Percentiles rank a stretch among this genome's conserved stretches.
These are phyloP conservation scores for Eudasyphora cyanicolor DNA, from an alignment of 2,888 invertebrate genomes.

Conservation along the genomic window DNA sequence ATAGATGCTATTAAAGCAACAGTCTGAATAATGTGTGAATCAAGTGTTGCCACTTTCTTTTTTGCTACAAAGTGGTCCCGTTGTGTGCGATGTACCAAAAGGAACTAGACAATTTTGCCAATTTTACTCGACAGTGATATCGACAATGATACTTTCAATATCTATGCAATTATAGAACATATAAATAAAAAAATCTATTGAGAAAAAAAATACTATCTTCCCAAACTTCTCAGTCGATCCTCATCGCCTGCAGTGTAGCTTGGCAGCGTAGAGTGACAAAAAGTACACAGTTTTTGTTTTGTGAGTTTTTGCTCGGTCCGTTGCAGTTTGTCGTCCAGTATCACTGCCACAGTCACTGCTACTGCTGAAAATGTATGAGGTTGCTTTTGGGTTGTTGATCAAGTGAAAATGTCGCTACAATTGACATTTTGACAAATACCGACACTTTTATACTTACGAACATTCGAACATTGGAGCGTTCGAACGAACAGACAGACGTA, in stretches of 20 bases:
- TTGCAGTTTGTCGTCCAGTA: slow-evolving; percentile 2
- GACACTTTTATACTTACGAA: slow-evolving; percentile 70
- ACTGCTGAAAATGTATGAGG: slow-evolving; percentile 49
- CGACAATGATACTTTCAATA: too few species aligned
- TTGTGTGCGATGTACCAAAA: too few species aligned
- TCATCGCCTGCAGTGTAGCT: not conserved
- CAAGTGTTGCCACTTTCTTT: too few species aligned
- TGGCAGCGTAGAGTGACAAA: slow-evolving; percentile 47
- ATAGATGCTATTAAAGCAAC: too few species aligned
- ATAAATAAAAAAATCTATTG: too few species aligned
- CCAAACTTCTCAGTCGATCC: not conserved
- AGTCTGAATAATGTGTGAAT: too few species aligned
- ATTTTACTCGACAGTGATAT: too few species aligned
- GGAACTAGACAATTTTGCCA: too few species aligned
- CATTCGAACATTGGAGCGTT: too few species aligned
- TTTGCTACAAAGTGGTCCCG: too few species aligned
- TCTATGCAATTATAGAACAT: too few species aligned
- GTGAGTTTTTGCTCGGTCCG: not conserved
- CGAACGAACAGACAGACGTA: slow-evolving; percentile 28
- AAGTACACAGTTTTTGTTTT: slow-evolving; percentile 15
- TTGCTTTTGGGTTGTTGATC: slow-evolving; percentile 70
- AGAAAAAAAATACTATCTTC: slow-evolving; percentile 8
- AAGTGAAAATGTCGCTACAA: slow-evolving; percentile 77
- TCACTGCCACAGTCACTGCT: slow-evolving; percentile 19
- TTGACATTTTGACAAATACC: slow-evolving; percentile 79